Conservation (phyloP, 2,113 vertebrate species). For the Sander vitreus region DNA sequence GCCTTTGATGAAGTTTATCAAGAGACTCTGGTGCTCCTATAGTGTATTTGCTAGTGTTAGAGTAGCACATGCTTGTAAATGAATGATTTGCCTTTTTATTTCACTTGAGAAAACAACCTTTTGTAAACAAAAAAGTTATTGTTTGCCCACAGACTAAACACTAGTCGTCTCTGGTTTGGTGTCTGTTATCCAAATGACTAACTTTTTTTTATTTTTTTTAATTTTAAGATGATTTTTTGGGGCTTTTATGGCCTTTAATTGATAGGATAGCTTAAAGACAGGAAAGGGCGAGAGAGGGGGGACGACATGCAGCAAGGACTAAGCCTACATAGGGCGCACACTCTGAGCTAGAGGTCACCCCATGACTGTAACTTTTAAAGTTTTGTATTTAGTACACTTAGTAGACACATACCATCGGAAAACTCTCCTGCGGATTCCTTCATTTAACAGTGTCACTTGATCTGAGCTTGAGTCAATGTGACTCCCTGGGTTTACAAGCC, state of each 20-base stretch:
- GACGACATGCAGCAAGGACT: too few relatives aligned
- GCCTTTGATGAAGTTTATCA: conserved; percentile 56
- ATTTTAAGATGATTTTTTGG: too few relatives aligned
- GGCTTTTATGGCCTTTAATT: too few relatives aligned
- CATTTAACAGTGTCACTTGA: conserved; percentile 71
- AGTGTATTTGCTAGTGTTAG: conserved; percentile 2
- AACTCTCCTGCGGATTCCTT: conserved; percentile 45
- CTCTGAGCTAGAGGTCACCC: too few relatives aligned
- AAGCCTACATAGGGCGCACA: too few relatives aligned
- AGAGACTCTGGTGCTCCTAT: background rate
- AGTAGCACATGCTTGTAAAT: conserved; percentile 14
- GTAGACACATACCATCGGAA: conserved; percentile 41
- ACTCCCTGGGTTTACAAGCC: conserved; percentile 69
- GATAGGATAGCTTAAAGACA: too few relatives aligned
- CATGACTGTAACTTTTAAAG: background rate
- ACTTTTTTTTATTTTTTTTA: too few relatives aligned
- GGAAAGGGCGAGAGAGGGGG: too few relatives aligned
- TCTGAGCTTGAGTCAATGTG: conserved; percentile 57
- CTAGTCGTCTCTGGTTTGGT: background rate
- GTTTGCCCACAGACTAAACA: background rate
- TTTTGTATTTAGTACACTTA: background rate
- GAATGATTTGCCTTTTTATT: conserved; percentile 3
- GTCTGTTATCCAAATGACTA: background rate
- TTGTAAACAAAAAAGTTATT: background rate
- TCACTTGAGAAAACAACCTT: background rate